phyloP scores from a whole-genome alignment of 2,113 vertebrate genomes.

The Microcebus tavaratra region DNA sequence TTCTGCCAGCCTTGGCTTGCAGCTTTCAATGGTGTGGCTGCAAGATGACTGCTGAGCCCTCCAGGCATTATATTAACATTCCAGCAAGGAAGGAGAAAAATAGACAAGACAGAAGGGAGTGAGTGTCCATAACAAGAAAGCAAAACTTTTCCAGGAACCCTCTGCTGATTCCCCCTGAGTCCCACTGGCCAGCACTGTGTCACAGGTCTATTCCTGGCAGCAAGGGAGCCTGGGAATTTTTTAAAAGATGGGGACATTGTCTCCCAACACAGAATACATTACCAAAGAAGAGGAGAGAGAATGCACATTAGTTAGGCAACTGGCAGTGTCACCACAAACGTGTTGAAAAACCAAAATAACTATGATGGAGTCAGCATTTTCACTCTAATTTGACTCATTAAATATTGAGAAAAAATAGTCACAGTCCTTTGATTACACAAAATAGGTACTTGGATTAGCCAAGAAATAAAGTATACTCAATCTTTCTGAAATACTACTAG shows the following conservation, averaged over 20 bases:
- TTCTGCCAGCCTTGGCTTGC: background rate
- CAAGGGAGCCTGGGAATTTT: background rate
- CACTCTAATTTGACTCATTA: background rate
- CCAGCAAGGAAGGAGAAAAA: background rate
- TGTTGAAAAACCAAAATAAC: background rate
- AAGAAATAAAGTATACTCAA: background rate
- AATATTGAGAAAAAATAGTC: background rate
- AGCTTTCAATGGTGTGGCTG: background rate
- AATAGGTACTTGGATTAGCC: background rate
- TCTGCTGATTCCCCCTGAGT: background rate
- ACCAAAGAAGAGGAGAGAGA: background rate
- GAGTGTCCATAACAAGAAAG: background rate
- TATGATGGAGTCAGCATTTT: background rate
- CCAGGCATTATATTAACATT: background rate
- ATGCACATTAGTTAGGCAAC: background rate
- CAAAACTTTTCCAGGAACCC: background rate
- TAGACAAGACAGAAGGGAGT: background rate
- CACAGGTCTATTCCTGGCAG: background rate
- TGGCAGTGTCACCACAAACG: background rate
- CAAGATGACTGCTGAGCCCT: background rate
- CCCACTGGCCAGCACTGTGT: background rate
- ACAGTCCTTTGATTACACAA: background rate
- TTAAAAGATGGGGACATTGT: background rate
- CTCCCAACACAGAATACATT: background rate
- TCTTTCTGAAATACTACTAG: background rate